These are phyloP conservation scores for Colius striatus DNA, from an alignment of 2,113 vertebrate species.

Conservation along the genomic window DNA sequence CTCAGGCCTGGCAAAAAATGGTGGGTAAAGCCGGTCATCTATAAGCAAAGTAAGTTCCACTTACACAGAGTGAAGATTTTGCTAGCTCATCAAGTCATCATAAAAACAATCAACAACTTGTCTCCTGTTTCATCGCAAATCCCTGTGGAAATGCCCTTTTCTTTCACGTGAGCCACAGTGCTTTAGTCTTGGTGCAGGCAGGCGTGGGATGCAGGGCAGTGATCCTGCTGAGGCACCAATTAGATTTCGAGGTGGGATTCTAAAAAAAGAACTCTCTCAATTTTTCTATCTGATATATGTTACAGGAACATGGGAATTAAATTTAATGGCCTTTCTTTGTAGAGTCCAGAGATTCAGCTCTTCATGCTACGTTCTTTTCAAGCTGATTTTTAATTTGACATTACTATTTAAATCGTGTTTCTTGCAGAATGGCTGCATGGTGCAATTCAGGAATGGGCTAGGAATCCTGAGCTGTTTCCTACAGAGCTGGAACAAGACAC, in stretches of 20 bases:
- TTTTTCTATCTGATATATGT: background rate
- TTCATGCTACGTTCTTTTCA: background rate
- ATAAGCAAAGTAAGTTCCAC: background rate
- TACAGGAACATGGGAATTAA: background rate
- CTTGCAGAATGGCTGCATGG: background rate
- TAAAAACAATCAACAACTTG: background rate
- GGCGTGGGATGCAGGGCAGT: background rate
- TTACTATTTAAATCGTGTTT: background rate
- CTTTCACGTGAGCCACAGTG: background rate
- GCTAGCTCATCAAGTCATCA: background rate
- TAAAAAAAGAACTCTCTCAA: background rate
- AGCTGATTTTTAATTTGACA: background rate
- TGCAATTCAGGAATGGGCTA: background rate
- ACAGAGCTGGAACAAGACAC: background rate
- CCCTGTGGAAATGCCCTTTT: background rate
- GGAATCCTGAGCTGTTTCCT: background rate
- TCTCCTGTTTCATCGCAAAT: background rate
- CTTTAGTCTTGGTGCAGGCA: background rate
- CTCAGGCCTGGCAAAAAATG: background rate
- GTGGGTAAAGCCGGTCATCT: background rate
- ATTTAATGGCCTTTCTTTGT: background rate
- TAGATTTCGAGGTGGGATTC: constrained; percentile 16
- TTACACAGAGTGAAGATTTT: background rate
- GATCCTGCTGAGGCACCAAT: constrained; percentile 37
- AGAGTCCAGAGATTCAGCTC: background rate